Base-by-base conservation (phyloP, 2,888 invertebrate species). In the Caenorhabditis parvicauda region DNA sequence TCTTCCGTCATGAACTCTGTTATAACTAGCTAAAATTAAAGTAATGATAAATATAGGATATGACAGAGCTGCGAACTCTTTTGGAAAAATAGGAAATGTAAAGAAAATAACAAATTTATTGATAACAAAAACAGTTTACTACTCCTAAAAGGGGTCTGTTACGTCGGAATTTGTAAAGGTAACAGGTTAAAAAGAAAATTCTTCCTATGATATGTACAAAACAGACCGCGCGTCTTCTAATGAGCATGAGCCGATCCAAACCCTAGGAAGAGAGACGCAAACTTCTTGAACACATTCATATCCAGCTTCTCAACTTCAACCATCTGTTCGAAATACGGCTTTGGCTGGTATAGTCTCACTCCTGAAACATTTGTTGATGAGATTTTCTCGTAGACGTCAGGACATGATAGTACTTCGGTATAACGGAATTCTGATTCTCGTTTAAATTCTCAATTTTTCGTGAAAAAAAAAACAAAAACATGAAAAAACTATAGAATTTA, bases 271-370 rank as follows among this genome's bases (percentile, higher is more conserved):
- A 77, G 46, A 1, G 72, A 65, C 19, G 61, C 65, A 22, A 79
- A 72, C 48, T 80, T 78, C 28, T 67, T 63, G 48, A 76, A 71
- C 3, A 73, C 67, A n/a, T 73, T 72, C 65, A 76, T 67, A 43
- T 79, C 73, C 17, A 80, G 54, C 19, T 72, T 72, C 22, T 72
- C 70, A 12, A 80, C 74, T 28, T 53, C 56, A 2, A 63, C 54
- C 69, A 77, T 38, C 44, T 70, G 67, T 54, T 79, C 75, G 42
- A 68, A 75, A 61, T 59, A 75, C 2, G 75, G 76, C 24, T 59
- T 64, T 6, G 77, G 63, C 46, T 74, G 74, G 64, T 79, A 79
- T 7, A 79, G 64, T 28, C 68, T 76, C 14, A 71, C 29, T 24
- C 67, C 78, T 76, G 21, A 54, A 64, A 51, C 2, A 38, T 28